Evolutionary conservation across 2,797 vertebrate genomes (phyloP).

Genomic region (Limosa lapponica): DNA sequence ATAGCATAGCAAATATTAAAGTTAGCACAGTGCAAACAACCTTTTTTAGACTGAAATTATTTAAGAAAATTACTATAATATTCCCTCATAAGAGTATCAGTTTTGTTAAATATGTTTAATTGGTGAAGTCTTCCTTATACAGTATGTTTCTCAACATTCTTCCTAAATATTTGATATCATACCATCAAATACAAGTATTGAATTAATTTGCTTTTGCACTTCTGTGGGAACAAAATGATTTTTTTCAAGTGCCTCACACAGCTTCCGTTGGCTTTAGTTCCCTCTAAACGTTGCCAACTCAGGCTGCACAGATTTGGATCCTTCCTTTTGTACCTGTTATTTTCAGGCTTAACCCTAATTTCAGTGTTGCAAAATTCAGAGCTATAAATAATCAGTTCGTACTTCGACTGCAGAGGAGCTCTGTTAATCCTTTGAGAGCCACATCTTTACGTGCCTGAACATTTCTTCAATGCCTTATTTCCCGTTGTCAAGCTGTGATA

Average conservation of each 20-base stretch:
- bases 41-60: not conserved
- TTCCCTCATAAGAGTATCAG: not conserved
- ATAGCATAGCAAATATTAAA: not conserved
- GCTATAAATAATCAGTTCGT: constrained; percentile 41
- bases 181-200: not conserved
- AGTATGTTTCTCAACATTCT: not conserved
- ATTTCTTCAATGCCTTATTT: constrained; percentile 44
- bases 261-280: constrained; percentile 54
- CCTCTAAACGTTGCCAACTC: constrained; percentile 45
- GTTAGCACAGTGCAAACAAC: not conserved
- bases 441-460: not conserved
- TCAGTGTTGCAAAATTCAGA: constrained; percentile 10
- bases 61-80: not conserved
- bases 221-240: constrained; percentile 56
- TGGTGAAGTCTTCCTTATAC: not conserved
- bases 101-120: not conserved
- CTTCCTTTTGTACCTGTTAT: constrained; percentile 49
- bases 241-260: constrained; percentile 50
- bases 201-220: constrained; percentile 33
- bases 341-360: constrained; percentile 46
- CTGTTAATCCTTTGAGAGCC: constrained; percentile 29
- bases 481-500: constrained; percentile 26
- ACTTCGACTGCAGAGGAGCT: not conserved
- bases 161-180: not conserved
- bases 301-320: constrained; percentile 14